Percentiles rank a stretch among this genome's conserved stretches.
These are phyloP conservation scores for Limanda limanda DNA, from an alignment of 2,113 vertebrate genomes.

Conservation along the genomic window DNA sequence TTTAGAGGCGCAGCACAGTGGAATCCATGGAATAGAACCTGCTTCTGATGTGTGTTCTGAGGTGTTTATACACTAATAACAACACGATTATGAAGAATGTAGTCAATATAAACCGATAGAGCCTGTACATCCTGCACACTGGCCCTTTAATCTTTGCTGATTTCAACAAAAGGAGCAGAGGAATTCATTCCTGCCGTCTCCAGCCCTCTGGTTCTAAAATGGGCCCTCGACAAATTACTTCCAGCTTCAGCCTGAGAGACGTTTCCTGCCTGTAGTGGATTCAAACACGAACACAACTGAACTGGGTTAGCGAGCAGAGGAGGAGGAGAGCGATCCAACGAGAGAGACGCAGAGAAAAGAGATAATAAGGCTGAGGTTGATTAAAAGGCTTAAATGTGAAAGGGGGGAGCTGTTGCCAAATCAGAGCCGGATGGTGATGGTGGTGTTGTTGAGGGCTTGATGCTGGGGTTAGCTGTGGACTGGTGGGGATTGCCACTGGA, in stretches of 20 bases:
- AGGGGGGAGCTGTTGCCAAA: not conserved
- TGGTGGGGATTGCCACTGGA: conserved; percentile 32
- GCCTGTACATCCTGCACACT: not conserved
- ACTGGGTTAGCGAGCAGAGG: not conserved
- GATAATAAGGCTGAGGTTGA: conserved; percentile 1
- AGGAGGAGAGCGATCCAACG: conserved; percentile 1
- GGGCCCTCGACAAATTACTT: conserved; percentile 54
- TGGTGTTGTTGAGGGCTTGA: conserved; percentile 25
- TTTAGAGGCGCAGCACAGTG: too few species aligned
- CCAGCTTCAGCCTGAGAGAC: conserved; percentile 42
- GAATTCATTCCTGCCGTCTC: conserved; percentile 26
- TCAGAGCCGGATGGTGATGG: conserved; percentile 23
- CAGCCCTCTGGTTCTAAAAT: conserved; percentile 33
- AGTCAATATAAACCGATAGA: not conserved
- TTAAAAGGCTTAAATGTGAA: conserved; percentile 2
- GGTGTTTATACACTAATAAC: too few species aligned
- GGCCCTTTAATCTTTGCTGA: conserved; percentile 10
- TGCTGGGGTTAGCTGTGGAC: conserved; percentile 27
- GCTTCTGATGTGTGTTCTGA: too few species aligned
- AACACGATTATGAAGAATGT: not conserved
- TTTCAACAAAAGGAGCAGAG: conserved; percentile 30
- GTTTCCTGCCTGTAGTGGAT: conserved; percentile 49
- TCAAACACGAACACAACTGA: conserved; percentile 50
- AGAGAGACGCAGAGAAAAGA: not conserved
- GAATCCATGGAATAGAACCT: too few species aligned